A percentile compares a stretch with the other conserved stretches of the same genome.
Conservation (phyloP, 92 coral and sea anemone species). For the Zoanthus solanderi region DNA sequence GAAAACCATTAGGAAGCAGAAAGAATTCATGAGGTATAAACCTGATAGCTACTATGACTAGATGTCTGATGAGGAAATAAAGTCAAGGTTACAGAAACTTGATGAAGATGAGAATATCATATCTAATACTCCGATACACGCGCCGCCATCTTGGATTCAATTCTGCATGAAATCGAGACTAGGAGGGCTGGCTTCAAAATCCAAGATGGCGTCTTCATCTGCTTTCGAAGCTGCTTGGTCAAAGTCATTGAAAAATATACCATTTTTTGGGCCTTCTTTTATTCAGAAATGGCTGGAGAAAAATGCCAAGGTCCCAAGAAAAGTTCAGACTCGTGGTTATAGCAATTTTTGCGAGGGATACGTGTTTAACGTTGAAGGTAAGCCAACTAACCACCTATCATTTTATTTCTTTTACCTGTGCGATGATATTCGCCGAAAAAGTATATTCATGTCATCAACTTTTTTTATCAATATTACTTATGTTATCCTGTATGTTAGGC, state of each 20-base stretch:
- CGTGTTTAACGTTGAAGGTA: slow-evolving; percentile 21
- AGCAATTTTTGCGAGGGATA: slow-evolving; percentile 19
- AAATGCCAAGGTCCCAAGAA: slow-evolving; percentile 24
- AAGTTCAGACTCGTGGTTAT: slow-evolving; percentile 30
- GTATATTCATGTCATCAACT: slow-evolving; percentile 7
- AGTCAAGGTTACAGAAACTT: no score
- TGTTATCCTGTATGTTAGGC: slow-evolving; percentile 9
- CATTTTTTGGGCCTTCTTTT: slow-evolving; percentile 24
- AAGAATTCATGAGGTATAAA: slow-evolving; percentile 20
- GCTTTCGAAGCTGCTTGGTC: slow-evolving; percentile 31
- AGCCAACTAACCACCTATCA: slow-evolving; percentile 25
- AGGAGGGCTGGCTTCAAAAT: slow-evolving; percentile 28
- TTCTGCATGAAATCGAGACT: slow-evolving; percentile 37
- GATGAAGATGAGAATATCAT: no score
- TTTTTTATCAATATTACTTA: slow-evolving; percentile 4
- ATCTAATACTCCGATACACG: slow-evolving; percentile 21
- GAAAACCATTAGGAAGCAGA: slow-evolving; percentile 31
- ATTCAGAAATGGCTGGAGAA: slow-evolving; percentile 27
- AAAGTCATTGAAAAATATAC: slow-evolving; percentile 27
- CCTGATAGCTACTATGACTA: slow-evolving; percentile 14
- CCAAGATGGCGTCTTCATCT: slow-evolving; percentile 24
- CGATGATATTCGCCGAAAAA: slow-evolving; percentile 14
- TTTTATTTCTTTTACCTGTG: slow-evolving; percentile 18
- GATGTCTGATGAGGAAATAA: background rate
- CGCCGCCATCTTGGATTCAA: slow-evolving; percentile 37